A percentile compares a stretch with the other conserved stretches of the same genome.
Conservation (phyloP, 2,888 invertebrate species). For the Microplitis deprimator region DNA sequence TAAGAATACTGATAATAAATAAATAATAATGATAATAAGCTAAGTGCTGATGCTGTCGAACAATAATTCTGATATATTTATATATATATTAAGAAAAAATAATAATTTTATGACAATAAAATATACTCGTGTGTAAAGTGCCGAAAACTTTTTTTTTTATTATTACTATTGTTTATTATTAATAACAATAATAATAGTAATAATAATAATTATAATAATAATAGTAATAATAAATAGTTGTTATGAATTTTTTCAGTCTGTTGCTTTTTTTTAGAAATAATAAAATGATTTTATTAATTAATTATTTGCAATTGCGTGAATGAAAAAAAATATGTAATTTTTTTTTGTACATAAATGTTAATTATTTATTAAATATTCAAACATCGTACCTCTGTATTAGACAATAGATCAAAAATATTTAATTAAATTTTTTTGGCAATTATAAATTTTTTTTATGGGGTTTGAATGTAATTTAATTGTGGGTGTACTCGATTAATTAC, state of each 20-base stretch:
- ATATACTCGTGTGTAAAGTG: slow-evolving; percentile 44
- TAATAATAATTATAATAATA: slow-evolving; percentile 15
- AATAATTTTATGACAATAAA: slow-evolving; percentile 65
- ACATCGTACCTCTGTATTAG: background rate
- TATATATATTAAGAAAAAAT: slow-evolving; percentile 55
- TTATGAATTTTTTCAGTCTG: background rate
- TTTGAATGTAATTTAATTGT: background rate
- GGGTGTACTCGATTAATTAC: background rate
- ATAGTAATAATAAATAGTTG: background rate
- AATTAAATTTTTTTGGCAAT: background rate
- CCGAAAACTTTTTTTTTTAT: slow-evolving; percentile 12
- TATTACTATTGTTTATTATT: background rate
- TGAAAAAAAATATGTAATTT: slow-evolving; percentile 20
- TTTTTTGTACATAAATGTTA: slow-evolving; percentile 12
- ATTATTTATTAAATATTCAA: slow-evolving; percentile 9
- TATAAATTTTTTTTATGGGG: background rate
- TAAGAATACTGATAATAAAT: slow-evolving; percentile 48
- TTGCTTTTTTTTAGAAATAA: background rate
- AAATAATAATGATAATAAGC: slow-evolving; percentile 55
- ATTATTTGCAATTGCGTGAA: slow-evolving; percentile 29
- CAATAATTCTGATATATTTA: slow-evolving; percentile 70
- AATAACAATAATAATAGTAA: background rate
- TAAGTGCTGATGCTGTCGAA: slow-evolving; percentile 71
- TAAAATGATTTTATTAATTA: background rate
- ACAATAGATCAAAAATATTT: background rate